Evolutionary conservation across 2,797 vertebrate species (phyloP), one percentile per base, ranked within the genome.

Genomic region (Loris lydekkerianus): DNA sequence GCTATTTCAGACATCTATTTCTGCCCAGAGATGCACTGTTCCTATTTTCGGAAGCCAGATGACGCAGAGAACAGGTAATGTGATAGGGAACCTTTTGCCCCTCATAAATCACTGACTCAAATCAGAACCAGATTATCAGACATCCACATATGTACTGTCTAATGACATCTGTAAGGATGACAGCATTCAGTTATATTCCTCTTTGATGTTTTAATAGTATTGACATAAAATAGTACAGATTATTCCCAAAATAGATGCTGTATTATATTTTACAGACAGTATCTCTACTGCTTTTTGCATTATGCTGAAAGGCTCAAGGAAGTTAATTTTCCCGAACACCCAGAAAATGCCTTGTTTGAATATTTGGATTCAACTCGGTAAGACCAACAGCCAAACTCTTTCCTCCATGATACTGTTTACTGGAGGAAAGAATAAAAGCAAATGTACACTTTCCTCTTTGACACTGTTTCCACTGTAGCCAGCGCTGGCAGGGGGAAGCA

Each of bases 41-140:
- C 25, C 93, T 97, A 88, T 96, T 97, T 91, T 94, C 4, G 49
- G 93, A 96, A 93, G 61, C 49, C 40, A 25, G 84, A 75, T 97
- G 96, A 98, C 2, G 34, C 84, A 95, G 87, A 76, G 34, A 75
- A 87, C 25, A 90, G 93, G 91, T 96, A 92, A 97, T n/a, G 29
- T 25, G 69, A 94, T n/a, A 80, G 80, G 73, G 85, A 96, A 83
- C 63, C 5, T 93, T 86, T 90, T 69, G 46, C 46, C 49, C 27
- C 34, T 89, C 31, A 25, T 93, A 92, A 94, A 90, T 96, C 93
- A 75, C 40, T 49, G 73, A 34, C 72, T 94, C 23, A 82, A n/a
- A 56, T 95, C 61, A 9, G 69, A 75, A 25, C 15, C 87, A 60
- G 67, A 78, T 93, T 18, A 87, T 53, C 60, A 76, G 37, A 4